Evolutionary conservation across 2,888 invertebrate genomes (phyloP), one percentile per base, ranked within the genome.

Genomic region (Dolichomitus sp.): DNA sequence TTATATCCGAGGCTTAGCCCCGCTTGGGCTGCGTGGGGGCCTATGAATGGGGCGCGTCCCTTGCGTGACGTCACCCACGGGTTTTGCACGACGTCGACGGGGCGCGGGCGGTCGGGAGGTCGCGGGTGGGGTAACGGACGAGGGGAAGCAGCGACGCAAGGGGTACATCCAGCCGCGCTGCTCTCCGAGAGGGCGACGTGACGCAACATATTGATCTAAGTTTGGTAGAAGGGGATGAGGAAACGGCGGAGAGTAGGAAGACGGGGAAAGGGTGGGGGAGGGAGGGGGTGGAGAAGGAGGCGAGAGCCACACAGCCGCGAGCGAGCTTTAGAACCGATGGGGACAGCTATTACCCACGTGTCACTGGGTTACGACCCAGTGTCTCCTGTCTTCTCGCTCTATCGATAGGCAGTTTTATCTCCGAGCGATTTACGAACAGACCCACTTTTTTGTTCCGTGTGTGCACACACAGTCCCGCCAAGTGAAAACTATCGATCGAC

Each of bases 181-280:
- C 78, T 75, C 69, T 75, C 68, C 68, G 70, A 76, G 76, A 72
- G 87, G 88, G 87, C 89, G 89, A 93, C 90, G 91, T 93, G 93
- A 93, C 93, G 93, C 93, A 93, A 93, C 89, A 92, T 93, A 93
- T 93, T 93, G 93, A 93, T 93, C 92, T 91, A 91, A 89, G 91
- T 91, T 90, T 90, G 89, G 89, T 88, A 87, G 87, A 84, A 84
- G 86, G 87, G 84, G 79, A 70, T 50, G 81, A 77, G 85, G 85
- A 77, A 74, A 82, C 81, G 45, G 70, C 23, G 27, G 54, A 12
- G 54, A 27, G 54, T 23, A 27, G 54, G 27, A 27, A 27, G 54
- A 17, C 27, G 14, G 23, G 76, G 63, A 61, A 75, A 80, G 73
- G 19, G 33, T 14, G 68, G 42, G 48, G 40, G 52, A 27, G 66